phyloP scores from a whole-genome alignment of 2,797 vertebrate genomes.

The Natrix natrix region DNA sequence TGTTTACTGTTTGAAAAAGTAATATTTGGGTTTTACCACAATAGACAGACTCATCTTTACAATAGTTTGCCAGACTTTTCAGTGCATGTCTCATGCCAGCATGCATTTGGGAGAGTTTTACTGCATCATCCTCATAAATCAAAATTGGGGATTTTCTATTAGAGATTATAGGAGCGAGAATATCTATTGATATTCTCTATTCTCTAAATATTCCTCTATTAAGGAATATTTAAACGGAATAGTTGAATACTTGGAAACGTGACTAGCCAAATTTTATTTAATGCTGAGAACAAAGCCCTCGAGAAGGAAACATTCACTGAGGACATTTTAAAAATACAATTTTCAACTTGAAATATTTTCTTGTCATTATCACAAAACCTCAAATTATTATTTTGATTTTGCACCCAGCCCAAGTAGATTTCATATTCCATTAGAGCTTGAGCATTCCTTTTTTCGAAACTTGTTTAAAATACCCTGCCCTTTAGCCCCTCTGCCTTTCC shows the following conservation, averaged over 20 bases:
- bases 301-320: not conserved
- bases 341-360: not conserved
- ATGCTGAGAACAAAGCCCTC: not conserved
- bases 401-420: conserved; percentile 29
- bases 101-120: not conserved
- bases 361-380: not conserved
- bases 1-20: not conserved
- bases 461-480: conserved; percentile 39
- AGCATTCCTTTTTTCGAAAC: not conserved
- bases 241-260: not conserved
- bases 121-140: not conserved
- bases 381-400: not conserved
- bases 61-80: not conserved
- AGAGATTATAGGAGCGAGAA: not conserved
- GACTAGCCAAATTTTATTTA: not conserved
- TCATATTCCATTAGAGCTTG: not conserved
- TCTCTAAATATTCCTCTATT: no score
- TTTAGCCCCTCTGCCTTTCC: conserved; percentile 38
- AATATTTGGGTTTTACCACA: not conserved
- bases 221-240: not conserved
- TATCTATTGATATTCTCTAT: not conserved
- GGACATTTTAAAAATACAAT: not conserved
- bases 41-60: not conserved
- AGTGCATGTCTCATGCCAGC: not conserved
- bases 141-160: not conserved